Conservation (phyloP, 1,140 invertebrate species). For the Micrasema minimum region DNA sequence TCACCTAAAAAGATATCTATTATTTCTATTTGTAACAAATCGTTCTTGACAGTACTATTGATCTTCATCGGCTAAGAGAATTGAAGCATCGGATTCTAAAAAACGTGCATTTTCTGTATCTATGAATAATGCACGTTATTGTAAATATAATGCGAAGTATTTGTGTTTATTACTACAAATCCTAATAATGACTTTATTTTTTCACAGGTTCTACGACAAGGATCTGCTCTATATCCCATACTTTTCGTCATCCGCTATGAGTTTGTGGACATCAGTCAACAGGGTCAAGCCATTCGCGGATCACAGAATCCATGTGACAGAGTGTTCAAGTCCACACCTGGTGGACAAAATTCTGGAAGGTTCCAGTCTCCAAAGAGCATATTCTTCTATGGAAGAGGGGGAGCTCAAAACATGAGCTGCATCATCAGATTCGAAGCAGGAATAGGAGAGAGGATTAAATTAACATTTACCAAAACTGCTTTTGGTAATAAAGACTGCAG, state of each 20-base stretch:
- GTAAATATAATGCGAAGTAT: no score
- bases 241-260: slow-evolving; percentile 83
- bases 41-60: not conserved
- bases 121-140: no score
- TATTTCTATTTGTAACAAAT: no score
- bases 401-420: slow-evolving; percentile 79
- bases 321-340: slow-evolving; percentile 64
- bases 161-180: not conserved
- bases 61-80: no score
- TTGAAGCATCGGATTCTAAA: no score
- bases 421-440: slow-evolving; percentile 78
- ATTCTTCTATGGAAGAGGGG: slow-evolving; percentile 84
- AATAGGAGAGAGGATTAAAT: slow-evolving; percentile 72
- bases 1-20: no score
- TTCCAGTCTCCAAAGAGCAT: slow-evolving; percentile 83
- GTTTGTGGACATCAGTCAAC: slow-evolving; percentile 76
- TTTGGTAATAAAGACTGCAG: slow-evolving; percentile 76
- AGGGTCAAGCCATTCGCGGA: slow-evolving; percentile 68
- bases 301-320: slow-evolving; percentile 71
- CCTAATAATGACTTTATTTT: not conserved
- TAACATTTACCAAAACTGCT: slow-evolving; percentile 72
- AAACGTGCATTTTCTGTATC: no score
- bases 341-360: slow-evolving; percentile 67
- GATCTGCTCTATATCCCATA: slow-evolving; percentile 80
- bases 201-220: slow-evolving; percentile 75